These are phyloP conservation scores for Physocephala rufipes DNA, from an alignment of 2,888 invertebrate species.

Conservation along the genomic window DNA sequence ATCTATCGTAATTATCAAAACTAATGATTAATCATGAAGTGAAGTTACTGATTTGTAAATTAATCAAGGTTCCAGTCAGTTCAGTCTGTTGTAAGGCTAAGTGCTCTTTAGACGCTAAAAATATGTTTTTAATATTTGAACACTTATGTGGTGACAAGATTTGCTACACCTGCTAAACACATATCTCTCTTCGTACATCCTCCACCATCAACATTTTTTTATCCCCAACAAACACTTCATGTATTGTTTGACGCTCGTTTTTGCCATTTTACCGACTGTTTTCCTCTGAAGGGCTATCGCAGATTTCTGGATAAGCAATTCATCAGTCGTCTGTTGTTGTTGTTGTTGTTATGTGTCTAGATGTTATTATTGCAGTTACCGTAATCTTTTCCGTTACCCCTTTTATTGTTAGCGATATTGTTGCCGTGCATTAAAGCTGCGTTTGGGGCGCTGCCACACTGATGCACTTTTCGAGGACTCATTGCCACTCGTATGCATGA, in stretches of 20 bases:
- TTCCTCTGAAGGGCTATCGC: neutral
- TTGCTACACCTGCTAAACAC: neutral
- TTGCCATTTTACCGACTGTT: neutral
- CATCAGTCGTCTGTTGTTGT: neutral
- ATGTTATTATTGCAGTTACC: neutral
- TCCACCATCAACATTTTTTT: neutral
- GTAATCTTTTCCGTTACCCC: neutral
- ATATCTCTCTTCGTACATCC: neutral
- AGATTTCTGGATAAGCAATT: neutral
- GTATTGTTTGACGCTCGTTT: neutral
- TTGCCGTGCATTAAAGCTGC: neutral
- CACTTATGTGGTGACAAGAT: neutral
- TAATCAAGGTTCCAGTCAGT: too few species aligned
- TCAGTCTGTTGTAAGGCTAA: too few species aligned
- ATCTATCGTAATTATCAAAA: too few species aligned
- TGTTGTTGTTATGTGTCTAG: neutral
- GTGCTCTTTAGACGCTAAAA: neutral
- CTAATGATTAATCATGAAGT: too few species aligned
- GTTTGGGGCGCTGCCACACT: slow-evolving; percentile 16
- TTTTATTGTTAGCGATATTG: neutral
- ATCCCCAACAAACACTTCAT: neutral
- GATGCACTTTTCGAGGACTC: slow-evolving; percentile 22
- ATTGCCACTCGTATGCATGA: slow-evolving; percentile 17
- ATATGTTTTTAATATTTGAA: slow-evolving; percentile 1
- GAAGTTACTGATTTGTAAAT: too few species aligned